Conservation (phyloP, 1,140 invertebrate genomes). For the Sinonovacula constricta region DNA sequence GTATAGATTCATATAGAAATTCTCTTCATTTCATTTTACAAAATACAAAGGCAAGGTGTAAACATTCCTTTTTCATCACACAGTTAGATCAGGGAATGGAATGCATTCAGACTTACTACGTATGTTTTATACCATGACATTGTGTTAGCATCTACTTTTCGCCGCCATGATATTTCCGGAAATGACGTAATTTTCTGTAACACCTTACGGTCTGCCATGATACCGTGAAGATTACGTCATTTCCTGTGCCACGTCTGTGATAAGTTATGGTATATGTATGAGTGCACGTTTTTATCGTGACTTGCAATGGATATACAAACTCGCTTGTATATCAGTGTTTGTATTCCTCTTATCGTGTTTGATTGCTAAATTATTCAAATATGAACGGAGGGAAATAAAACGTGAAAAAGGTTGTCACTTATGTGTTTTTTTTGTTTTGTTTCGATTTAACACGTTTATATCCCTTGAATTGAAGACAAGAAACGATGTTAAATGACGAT, state of each 20-base stretch:
- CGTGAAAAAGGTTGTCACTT: too few species aligned
- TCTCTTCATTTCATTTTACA: too few species aligned
- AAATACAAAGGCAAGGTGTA: too few species aligned
- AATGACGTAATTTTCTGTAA: constrained; percentile 45
- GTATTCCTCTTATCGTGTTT: too few species aligned
- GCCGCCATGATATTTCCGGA: constrained; percentile 38
- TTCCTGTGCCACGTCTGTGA: constrained; percentile 49
- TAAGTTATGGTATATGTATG: constrained; percentile 48
- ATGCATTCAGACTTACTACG: background rate
- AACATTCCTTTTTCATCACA: constrained; percentile 42
- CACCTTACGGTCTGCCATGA: constrained; percentile 54
- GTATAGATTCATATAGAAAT: too few species aligned
- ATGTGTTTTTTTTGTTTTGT: too few species aligned
- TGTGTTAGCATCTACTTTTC: constrained; percentile 45
- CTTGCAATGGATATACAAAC: constrained; percentile 5
- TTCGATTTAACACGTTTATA: too few species aligned
- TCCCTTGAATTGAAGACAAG: too few species aligned
- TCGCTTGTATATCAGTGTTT: background rate
- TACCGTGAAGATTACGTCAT: constrained; percentile 54
- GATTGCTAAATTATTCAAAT: too few species aligned
- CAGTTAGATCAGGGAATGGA: constrained; percentile 52
- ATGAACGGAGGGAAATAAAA: too few species aligned
- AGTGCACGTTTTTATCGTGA: constrained; percentile 7
- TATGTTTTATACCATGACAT: background rate
- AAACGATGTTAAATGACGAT: too few species aligned